phyloP scores from a whole-genome alignment of 53 echinoderm and acorn worm species.

The Mesocentrotus franciscanus region DNA sequence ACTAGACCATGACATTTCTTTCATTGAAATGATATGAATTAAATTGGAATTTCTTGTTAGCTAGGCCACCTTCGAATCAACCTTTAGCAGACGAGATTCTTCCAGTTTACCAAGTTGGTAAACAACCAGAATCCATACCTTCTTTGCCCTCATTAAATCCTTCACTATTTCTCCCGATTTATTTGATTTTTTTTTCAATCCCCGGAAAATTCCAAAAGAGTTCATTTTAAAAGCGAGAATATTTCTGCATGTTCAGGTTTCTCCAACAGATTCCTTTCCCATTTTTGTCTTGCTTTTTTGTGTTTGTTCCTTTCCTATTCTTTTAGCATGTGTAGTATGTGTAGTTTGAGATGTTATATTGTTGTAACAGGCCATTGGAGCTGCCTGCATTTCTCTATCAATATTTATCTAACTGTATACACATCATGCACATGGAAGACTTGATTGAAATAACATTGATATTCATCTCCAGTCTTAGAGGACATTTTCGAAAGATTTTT shows the following conservation, averaged over 20 bases:
- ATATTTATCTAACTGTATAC: not conserved
- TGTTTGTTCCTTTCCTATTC: too few relatives aligned
- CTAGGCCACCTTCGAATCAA: too few relatives aligned
- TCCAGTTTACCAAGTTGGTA: not conserved
- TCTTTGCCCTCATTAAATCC: too few relatives aligned
- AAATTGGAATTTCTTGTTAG: too few relatives aligned
- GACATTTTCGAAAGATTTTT: too few relatives aligned
- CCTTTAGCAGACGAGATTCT: not conserved
- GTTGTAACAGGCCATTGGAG: not conserved
- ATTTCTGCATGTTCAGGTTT: too few relatives aligned
- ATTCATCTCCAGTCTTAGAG: not conserved
- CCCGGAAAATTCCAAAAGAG: not conserved
- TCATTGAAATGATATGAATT: too few relatives aligned
- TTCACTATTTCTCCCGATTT: too few relatives aligned
- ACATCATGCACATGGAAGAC: not conserved
- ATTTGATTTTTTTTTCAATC: not conserved
- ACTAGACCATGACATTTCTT: too few relatives aligned
- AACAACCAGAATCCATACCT: not conserved
- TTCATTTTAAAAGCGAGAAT: not conserved
- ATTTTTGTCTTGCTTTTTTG: not conserved
- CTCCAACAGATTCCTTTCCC: not conserved
- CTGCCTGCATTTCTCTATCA: not conserved
- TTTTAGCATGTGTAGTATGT: not conserved
- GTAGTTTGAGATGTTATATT: not conserved
- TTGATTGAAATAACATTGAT: not conserved